Evolutionary conservation across 64 coral and sea anemone species (phyloP).

Genomic region (Catalaphyllia jardinei): DNA sequence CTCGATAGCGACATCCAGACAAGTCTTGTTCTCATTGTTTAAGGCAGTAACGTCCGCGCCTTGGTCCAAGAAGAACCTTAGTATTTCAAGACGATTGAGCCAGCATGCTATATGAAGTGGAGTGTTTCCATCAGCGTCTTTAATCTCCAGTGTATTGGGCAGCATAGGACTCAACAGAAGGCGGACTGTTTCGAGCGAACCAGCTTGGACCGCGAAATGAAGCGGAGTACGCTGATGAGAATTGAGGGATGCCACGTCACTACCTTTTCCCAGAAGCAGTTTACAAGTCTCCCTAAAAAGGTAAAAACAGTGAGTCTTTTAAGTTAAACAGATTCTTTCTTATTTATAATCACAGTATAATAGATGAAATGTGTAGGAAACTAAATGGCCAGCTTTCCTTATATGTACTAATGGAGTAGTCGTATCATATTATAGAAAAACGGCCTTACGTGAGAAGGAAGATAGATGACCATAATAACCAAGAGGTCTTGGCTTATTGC

Average conservation of each 20-base stretch:
- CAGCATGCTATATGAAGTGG: slow-evolving; percentile 3
- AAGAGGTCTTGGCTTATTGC: no score
- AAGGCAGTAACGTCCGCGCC: slow-evolving; percentile 22
- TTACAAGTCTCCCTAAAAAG: neutral
- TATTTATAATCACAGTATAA: no score
- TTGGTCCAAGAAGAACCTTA: slow-evolving; percentile 50
- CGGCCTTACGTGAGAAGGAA: no score
- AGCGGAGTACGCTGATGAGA: slow-evolving; percentile 10
- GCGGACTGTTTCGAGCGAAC: slow-evolving; percentile 36
- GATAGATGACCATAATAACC: no score
- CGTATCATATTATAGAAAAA: no score
- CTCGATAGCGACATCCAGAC: slow-evolving; percentile 82
- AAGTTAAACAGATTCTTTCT: no score
- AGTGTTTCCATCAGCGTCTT: neutral
- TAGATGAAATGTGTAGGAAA: no score
- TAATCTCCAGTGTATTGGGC: neutral
- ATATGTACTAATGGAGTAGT: no score
- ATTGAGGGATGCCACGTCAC: neutral
- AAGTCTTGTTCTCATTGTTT: slow-evolving; percentile 29
- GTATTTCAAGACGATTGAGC: slow-evolving; percentile 6
- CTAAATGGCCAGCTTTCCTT: no score
- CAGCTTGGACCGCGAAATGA: slow-evolving; percentile 28
- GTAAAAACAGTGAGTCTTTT: neutral
- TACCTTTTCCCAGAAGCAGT: neutral
- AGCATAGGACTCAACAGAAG: neutral